These are phyloP conservation scores for Triplophysa rosa DNA, from an alignment of 2,113 vertebrate genomes.

Conservation along the genomic window DNA sequence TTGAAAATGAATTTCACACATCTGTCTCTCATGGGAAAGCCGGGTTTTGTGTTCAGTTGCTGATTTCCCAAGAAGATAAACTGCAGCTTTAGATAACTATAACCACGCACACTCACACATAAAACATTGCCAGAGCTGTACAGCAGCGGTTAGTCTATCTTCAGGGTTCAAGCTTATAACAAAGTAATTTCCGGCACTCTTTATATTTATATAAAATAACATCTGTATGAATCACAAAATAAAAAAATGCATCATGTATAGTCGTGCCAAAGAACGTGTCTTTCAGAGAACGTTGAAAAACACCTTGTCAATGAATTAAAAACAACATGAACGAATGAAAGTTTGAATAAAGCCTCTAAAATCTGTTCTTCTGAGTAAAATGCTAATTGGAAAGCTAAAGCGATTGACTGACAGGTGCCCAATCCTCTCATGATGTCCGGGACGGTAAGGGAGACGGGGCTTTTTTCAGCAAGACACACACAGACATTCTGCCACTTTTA, in stretches of 20 bases:
- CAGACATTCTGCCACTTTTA: no score
- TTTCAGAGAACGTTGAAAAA: no score
- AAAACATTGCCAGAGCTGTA: background rate
- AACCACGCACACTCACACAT: constrained; percentile 4
- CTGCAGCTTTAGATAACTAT: background rate
- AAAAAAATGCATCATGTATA: no score
- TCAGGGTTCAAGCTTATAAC: background rate
- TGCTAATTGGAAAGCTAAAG: background rate
- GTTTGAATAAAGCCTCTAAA: background rate
- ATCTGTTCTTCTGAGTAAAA: background rate
- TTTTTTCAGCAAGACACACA: no score
- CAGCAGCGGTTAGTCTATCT: background rate
- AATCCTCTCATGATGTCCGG: no score
- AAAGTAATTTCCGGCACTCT: no score
- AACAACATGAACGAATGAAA: no score
- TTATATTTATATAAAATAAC: no score
- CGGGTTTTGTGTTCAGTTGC: background rate
- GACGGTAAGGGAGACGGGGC: no score
- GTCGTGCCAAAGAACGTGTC: no score
- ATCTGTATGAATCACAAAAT: no score
- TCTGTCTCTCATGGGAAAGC: constrained; percentile 31
- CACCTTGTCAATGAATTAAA: no score
- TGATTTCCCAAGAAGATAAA: constrained; percentile 30
- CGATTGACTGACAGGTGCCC: constrained; percentile 36
- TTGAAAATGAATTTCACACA: background rate